Percentiles rank a stretch among this genome's conserved stretches.
Conservation (phyloP, 2,797 vertebrate species). For the Cynodonichthys magdalenae region DNA sequence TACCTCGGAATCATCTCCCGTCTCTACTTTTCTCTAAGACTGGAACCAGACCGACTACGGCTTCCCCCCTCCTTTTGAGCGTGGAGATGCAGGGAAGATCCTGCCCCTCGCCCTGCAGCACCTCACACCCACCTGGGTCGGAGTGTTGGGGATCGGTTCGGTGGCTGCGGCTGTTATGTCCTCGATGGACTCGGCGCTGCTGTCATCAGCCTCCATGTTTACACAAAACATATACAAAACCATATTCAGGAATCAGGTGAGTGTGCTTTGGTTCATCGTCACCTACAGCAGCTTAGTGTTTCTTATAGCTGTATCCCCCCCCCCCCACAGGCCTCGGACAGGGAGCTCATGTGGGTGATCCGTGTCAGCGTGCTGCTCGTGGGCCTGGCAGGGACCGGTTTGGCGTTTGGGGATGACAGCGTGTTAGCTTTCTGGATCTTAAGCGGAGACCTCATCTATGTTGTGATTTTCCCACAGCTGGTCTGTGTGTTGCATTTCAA, state of each 20-base stretch:
- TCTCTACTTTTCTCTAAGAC: slow-evolving; percentile 53
- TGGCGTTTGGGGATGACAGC: slow-evolving; percentile 75
- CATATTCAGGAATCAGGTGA: slow-evolving; percentile 64
- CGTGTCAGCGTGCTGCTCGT: slow-evolving; percentile 71
- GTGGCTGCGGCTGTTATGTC: slow-evolving; percentile 74
- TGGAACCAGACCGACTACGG: slow-evolving; percentile 71
- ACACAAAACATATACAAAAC: slow-evolving; percentile 68
- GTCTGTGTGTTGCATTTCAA: slow-evolving; percentile 72
- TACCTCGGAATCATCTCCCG: not conserved
- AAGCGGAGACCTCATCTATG: slow-evolving; percentile 76
- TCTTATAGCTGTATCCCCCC: not conserved
- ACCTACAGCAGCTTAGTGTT: not conserved
- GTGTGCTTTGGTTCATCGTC: slow-evolving; percentile 4
- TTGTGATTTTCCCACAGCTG: slow-evolving; percentile 79
- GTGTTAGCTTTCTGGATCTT: slow-evolving; percentile 77
- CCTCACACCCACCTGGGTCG: slow-evolving; percentile 57
- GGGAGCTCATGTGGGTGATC: slow-evolving; percentile 76
- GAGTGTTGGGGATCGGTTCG: slow-evolving; percentile 59
- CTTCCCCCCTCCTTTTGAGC: slow-evolving; percentile 56
- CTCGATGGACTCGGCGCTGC: slow-evolving; percentile 74
- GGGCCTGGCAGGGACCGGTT: slow-evolving; percentile 62
- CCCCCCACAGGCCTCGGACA: slow-evolving; percentile 74
- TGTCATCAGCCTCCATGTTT: slow-evolving; percentile 74
- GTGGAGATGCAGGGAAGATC: slow-evolving; percentile 58
- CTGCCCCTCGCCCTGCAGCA: slow-evolving; percentile 55